Conservation (phyloP, 2,888 invertebrate species). For the Spicauda simplicius region DNA sequence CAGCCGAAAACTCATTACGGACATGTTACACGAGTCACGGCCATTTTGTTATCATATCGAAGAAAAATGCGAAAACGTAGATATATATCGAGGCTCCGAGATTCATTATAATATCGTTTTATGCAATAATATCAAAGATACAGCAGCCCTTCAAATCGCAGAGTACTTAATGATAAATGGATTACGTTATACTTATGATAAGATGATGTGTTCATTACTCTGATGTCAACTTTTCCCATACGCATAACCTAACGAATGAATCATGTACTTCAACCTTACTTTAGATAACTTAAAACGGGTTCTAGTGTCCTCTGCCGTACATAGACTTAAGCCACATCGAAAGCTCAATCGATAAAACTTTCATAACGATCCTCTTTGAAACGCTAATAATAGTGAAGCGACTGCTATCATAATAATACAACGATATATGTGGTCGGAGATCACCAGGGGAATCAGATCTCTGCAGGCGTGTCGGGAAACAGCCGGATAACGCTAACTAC, state of each 20-base stretch:
- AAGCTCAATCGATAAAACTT: slow-evolving; percentile 13
- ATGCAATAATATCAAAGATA: neutral
- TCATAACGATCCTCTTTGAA: neutral
- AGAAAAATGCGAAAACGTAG: too few relatives aligned
- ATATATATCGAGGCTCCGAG: slow-evolving; percentile 2
- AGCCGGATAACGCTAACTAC: too few relatives aligned
- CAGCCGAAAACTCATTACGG: neutral
- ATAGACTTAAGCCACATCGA: slow-evolving; percentile 25
- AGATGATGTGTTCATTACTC: too few relatives aligned
- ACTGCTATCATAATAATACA: slow-evolving; percentile 3
- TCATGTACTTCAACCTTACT: neutral
- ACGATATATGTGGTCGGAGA: neutral
- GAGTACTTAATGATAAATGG: neutral
- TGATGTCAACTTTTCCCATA: too few relatives aligned
- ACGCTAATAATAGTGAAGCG: neutral
- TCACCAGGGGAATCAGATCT: neutral
- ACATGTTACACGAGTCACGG: slow-evolving; percentile 8
- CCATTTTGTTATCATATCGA: slow-evolving; percentile 10
- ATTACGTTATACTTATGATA: neutral
- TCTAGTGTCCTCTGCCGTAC: slow-evolving; percentile 2
- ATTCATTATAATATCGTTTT: slow-evolving; percentile 5
- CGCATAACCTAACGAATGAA: neutral
- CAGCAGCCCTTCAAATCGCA: neutral
- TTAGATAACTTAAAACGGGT: neutral
- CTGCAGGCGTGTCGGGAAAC: too few relatives aligned